Percentiles rank a stretch among this genome's conserved stretches.
phyloP scores from a whole-genome alignment of 2,797 vertebrate species.

The Margarornis squamiger region DNA sequence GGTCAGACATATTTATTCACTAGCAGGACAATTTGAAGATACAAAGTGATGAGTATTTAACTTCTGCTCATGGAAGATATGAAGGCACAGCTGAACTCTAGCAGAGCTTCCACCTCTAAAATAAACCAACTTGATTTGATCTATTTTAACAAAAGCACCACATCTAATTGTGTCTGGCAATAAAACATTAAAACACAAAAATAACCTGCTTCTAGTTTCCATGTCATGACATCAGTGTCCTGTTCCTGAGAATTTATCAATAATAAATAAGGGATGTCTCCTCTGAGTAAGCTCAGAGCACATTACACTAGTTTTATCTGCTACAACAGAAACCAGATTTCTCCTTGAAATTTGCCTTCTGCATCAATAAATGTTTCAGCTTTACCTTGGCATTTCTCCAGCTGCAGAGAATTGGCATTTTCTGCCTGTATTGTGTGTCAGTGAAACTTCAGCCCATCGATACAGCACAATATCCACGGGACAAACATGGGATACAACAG shows the following conservation, averaged over 20 bases:
- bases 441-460: background rate
- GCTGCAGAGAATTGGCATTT: background rate
- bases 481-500: no score
- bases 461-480: background rate
- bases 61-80: fast-evolving
- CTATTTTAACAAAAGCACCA: background rate
- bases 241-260: background rate
- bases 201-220: background rate
- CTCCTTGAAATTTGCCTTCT: background rate
- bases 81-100: background rate
- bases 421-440: background rate
- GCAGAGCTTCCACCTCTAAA: background rate
- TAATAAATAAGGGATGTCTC: background rate
- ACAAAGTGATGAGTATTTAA: background rate
- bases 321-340: background rate
- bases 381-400: background rate
- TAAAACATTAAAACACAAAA: background rate
- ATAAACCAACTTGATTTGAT: background rate
- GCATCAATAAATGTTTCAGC: background rate
- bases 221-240: background rate
- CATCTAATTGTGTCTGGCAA: background rate
- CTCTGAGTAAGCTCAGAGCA: background rate
- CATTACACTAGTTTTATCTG: background rate
- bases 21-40: background rate
- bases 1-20: background rate